Evolutionary conservation across 2,888 invertebrate genomes (phyloP), one percentile per base, ranked within the genome.

Genomic region (Eutolmus rufibarbis): DNA sequence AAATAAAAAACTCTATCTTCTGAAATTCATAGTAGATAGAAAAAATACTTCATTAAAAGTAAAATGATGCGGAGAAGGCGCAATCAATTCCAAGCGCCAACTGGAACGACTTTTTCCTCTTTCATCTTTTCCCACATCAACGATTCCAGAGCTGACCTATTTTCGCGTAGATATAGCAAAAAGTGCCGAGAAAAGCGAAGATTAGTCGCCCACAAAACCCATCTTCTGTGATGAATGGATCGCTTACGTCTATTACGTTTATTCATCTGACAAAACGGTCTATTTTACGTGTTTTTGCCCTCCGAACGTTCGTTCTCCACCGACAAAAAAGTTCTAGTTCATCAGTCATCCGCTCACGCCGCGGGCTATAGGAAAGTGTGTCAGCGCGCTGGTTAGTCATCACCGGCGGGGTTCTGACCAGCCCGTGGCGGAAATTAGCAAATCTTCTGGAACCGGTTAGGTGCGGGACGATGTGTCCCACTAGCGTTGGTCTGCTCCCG

Each of bases 201-300:
- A 85, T 23, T 74, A 46, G 37, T 43, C 85, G 43, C 46, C 85
- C 74, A 85, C 85, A 74, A 85, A 85, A 74, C 19, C 74, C 46
- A 74, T 74, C 85, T 66, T 16, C 85, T n/a, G 31, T 85, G 85
- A 85, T 85, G 85, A 85, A 85, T 85, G 85, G 82, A 85, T 85
- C 85, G 85, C 74, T 85, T 85, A 85, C 85, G 85, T 74, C 74
- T 74, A 46, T 74, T 85, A 85, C 74, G 85, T 74, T 74, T 85
- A 74, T 74, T 74, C 74, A 74, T 74, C 85, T 74, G 74, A 43
- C 74, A 84, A 84, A 74, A 74, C 74, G 74, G 46, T 85, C 85
- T 51, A 74, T 74, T 85, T 85, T 31, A 43, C 74, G 85, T 43
- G 74, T 85, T 85, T 85, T 46, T 85, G 51, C 31, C 40, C 40